Evolutionary conservation across 2,888 invertebrate species (phyloP).

Genomic region (Stratiomys singularior): DNA sequence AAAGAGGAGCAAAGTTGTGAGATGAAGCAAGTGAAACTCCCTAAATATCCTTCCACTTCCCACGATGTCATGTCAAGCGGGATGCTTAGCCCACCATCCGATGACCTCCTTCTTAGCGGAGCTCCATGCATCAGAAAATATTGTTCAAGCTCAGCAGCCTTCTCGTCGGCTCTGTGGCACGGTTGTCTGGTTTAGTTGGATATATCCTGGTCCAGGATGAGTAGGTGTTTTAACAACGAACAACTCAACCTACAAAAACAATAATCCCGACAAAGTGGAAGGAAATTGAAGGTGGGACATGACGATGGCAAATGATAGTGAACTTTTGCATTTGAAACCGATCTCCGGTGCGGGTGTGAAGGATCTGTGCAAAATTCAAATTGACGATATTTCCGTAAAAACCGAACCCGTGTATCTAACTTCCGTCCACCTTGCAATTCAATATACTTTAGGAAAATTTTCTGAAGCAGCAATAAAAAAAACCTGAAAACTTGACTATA

Average conservation of each 20-base stretch:
- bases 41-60: neutral
- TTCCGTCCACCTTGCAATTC: neutral
- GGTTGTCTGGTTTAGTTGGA: neutral
- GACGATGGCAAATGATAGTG: constrained; percentile 1
- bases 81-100: neutral
- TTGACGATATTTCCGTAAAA: constrained; percentile 24
- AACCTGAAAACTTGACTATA: neutral
- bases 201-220: neutral
- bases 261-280: neutral
- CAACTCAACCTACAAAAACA: neutral
- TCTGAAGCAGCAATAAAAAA: neutral
- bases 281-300: constrained; percentile 27
- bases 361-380: constrained; percentile 10
- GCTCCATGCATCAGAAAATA: neutral
- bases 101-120: neutral
- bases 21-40: neutral
- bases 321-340: constrained; percentile 12
- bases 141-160: neutral
- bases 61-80: constrained; percentile 19
- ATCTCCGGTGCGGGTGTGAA: neutral
- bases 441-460: constrained; percentile 15
- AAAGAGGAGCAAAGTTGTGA: neutral
- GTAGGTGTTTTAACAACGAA: neutral
- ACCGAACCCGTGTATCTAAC: neutral
- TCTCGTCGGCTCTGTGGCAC: neutral